phyloP scores from a whole-genome alignment of 2,797 vertebrate species.

The Alosa sapidissima region DNA sequence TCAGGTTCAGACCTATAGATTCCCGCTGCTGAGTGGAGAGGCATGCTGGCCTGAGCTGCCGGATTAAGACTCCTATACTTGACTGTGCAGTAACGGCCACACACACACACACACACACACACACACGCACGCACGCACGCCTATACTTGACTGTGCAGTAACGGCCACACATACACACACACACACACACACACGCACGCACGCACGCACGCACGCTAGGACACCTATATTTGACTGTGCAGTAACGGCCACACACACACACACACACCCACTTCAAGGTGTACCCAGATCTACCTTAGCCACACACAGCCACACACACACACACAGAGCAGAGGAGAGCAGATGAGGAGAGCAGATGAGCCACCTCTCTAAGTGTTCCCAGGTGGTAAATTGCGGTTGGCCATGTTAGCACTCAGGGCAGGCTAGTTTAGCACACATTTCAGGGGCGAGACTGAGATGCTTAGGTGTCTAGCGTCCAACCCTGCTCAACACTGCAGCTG shows the following conservation, averaged over 20 bases:
- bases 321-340: too few species aligned
- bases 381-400: slow-evolving; percentile 63
- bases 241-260: slow-evolving; percentile 45
- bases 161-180: too few species aligned
- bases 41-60: slow-evolving; percentile 58
- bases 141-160: slow-evolving; percentile 42
- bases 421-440: too few species aligned
- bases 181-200: too few species aligned
- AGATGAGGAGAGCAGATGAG: too few species aligned
- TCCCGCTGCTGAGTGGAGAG: slow-evolving; percentile 56
- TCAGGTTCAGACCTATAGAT: slow-evolving; percentile 59
- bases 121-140: neutral
- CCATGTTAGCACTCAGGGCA: too few species aligned
- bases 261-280: neutral
- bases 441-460: slow-evolving; percentile 46
- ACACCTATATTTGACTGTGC: slow-evolving; percentile 68
- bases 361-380: slow-evolving; percentile 43
- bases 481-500: slow-evolving; percentile 28
- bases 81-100: too few species aligned
- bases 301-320: neutral
- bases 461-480: slow-evolving; percentile 41
- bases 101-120: too few species aligned
- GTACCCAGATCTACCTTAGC: too few species aligned
- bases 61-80: slow-evolving; percentile 64
- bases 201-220: slow-evolving; percentile 45